Evolutionary conservation across 2,113 vertebrate species (phyloP), one percentile per base, ranked within the genome.

Genomic region (Pterocles gutturalis): DNA sequence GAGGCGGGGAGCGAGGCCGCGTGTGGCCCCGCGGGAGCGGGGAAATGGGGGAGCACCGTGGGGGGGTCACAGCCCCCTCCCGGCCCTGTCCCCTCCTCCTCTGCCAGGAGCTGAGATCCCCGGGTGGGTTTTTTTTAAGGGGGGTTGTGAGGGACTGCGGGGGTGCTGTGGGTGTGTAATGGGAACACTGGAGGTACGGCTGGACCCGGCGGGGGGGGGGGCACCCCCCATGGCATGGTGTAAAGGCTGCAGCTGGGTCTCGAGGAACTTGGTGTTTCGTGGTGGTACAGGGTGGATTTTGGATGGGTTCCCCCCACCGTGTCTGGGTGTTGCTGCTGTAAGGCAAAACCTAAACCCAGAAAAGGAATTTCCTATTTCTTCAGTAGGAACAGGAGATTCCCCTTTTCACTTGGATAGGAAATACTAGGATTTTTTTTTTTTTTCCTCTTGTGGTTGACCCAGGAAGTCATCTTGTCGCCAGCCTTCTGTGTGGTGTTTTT

Each of bases 401-500:
- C 90, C 43, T 93, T 95, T 81, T 94, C 22, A 38, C 80, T 80
- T 64, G 31, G 10, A 45, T 96, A 90, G 93, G 91, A 96, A 97
- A 93, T 72, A 67, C 60, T 58, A 69, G 95, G 82, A 89, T 96
- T 91, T 81, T 18, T 55, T 90, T 67, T 73, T 49, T 33, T 22
- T 34, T 88, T 43, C 31, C 72, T 92, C 43, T 84, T 89, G 87
- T 92, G 96, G 87, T 93, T 94, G 92, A 94, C 96, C 95, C 80
- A 95, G 97, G 97, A 97, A 95, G 92, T 97, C 94, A 57, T 97
- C 93, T 97, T 62, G 81, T 96, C 51, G 2, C 81, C 70, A 94
- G 81, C 77, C 65, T 87, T 96, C 61, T 96, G 93, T 51, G 15
- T 10, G 93, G 54, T 64, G 24, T 19, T 61, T 69, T 41, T 79